These are phyloP conservation scores for Ormyrus thymus DNA, from an alignment of 2,888 invertebrate species.

Conservation along the genomic window DNA sequence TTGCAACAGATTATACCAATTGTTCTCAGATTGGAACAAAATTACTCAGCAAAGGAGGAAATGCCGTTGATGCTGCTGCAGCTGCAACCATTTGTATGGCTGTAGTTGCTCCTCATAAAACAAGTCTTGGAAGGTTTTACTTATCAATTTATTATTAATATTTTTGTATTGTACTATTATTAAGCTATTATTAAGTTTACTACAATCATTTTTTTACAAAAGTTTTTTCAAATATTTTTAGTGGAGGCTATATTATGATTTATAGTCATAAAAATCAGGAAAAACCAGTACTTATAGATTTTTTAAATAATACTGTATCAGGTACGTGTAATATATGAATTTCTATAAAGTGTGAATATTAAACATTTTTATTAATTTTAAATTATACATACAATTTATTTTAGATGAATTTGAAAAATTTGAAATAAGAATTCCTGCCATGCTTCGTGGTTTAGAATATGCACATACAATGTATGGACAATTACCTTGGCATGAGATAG, in stretches of 20 bases:
- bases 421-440: slow-evolving; percentile 76
- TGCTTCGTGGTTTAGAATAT: slow-evolving; percentile 78
- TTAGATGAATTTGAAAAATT: slow-evolving; percentile 56
- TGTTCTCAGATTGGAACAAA: slow-evolving; percentile 85
- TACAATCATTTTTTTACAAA: neutral
- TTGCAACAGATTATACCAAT: slow-evolving; percentile 81
- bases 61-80: slow-evolving; percentile 86
- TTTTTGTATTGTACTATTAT: too few relatives aligned
- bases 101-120: slow-evolving; percentile 83
- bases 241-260: slow-evolving; percentile 84
- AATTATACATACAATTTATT: neutral
- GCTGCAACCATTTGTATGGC: slow-evolving; percentile 85
- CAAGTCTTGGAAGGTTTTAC: slow-evolving; percentile 84
- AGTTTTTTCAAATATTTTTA: slow-evolving; percentile 70
- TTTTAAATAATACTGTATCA: slow-evolving; percentile 71
- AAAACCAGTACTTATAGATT: slow-evolving; percentile 78
- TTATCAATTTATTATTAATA: neutral
- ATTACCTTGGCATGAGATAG: slow-evolving; percentile 78
- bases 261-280: slow-evolving; percentile 81
- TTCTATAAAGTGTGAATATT: neutral
- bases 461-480: slow-evolving; percentile 78
- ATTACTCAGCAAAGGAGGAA: slow-evolving; percentile 83
- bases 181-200: too few relatives aligned
- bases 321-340: slow-evolving; percentile 56
- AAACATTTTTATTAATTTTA: neutral